Evolutionary conservation across 2,888 invertebrate species (phyloP), one percentile per base, ranked within the genome.

Genomic region (Brenthis daphne): DNA sequence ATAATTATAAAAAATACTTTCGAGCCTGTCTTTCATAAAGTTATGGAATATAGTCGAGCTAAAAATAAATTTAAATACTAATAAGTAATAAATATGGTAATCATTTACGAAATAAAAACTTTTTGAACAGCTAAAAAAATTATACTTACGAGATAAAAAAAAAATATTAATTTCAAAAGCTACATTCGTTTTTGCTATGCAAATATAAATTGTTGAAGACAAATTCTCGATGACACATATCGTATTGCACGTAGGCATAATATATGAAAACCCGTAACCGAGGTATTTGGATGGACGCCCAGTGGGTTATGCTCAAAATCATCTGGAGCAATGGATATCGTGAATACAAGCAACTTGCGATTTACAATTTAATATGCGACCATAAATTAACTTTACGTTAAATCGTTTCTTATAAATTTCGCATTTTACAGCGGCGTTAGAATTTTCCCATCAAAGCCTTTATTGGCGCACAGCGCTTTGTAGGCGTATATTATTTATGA

Each of bases 1-100:
- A 68, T 79, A 81, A 83, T 85, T 85, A 84, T 83, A 81, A 82
- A 81, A 84, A 43, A 43, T 43, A 11, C 8, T 65, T 57, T 82
- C 79, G 77, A 76, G 74, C 76, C 77, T 80, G 69, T 65, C 64
- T 68, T 70, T 68, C 16, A 16, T 50, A 57, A 70, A 60, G 47
- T 61, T 65, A 50, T 61, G 51, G 47, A 63, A 68, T 33, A 55
- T 50, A 65, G 56, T 50, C 53, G 50, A 58, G 56, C 37, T 57
- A 50, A 63, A 61, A 54, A 24, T 68, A 57, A 55, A 58, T 63
- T 64, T 37, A 54, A 47, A 55, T 29, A 29, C 29, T 29, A 29
- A 48, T 43, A 57, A 47, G 14, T 29, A 29, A 48, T 43, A 57
- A 47, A 24, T 48, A 11, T 58, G 47, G 24, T 47, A 47, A 14